Conservation (phyloP, 2,797 vertebrate genomes). For the Gallinago stenura region DNA sequence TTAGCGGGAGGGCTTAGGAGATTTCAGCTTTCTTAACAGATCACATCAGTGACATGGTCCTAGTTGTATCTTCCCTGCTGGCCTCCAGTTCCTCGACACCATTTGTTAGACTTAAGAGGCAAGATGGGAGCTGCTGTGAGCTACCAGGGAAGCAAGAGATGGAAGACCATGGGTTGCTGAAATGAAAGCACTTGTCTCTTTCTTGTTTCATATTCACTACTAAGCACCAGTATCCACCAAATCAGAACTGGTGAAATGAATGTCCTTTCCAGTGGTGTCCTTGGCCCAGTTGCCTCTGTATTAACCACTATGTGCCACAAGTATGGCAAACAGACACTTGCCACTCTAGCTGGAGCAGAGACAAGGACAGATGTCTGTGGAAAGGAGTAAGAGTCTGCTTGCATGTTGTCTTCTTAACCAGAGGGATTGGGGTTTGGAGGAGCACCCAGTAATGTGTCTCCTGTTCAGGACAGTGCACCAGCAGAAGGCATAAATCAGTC, state of each 20-base stretch:
- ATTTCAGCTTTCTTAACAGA: neutral
- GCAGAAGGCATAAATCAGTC: neutral
- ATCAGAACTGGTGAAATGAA: neutral
- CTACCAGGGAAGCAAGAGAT: neutral
- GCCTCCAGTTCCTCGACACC: neutral
- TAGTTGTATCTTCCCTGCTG: neutral
- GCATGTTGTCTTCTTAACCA: neutral
- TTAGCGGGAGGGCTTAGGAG: neutral
- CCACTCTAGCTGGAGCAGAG: neutral
- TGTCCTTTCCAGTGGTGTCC: neutral
- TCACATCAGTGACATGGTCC: neutral
- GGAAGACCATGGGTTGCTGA: neutral
- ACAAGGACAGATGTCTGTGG: neutral
- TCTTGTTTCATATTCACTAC: neutral
- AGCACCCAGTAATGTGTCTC: neutral
- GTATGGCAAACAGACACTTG: neutral
- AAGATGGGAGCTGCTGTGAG: neutral
- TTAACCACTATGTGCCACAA: neutral
- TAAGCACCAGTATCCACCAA: neutral
- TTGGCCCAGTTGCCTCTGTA: neutral
- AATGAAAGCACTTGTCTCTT: neutral
- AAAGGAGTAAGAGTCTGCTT: neutral
- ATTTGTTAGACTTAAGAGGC: neutral
- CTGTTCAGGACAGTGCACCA: neutral
- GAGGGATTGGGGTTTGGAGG: neutral